phyloP scores from a whole-genome alignment of 2,888 invertebrate genomes.

The Caenorhabditis wallacei region DNA sequence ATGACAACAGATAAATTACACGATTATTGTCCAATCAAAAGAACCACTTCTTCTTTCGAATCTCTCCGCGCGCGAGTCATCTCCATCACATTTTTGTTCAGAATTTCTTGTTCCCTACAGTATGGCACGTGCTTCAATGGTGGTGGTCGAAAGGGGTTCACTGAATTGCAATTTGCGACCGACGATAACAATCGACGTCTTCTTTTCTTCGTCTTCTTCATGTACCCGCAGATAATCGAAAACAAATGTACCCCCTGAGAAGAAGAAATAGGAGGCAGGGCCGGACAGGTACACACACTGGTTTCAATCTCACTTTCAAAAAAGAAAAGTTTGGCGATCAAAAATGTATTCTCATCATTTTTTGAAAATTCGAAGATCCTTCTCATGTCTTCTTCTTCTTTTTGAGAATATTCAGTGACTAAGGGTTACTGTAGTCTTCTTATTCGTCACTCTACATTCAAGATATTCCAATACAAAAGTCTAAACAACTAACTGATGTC shows the following conservation, averaged over 20 bases:
- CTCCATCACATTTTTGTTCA: constrained; percentile 33
- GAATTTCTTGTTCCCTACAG: constrained; percentile 29
- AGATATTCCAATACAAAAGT: background rate
- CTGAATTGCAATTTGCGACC: constrained; percentile 29
- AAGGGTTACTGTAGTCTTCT: background rate
- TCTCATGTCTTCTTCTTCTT: background rate
- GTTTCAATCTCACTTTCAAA: constrained; percentile 25
- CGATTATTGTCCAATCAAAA: background rate
- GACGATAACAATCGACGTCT: constrained; percentile 37
- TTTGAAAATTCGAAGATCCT: background rate
- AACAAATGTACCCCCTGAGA: constrained; percentile 31
- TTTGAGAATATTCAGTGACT: constrained; percentile 1
- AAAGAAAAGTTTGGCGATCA: constrained; percentile 28
- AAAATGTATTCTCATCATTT: background rate
- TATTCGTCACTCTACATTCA: background rate
- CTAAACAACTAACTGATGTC: constrained; percentile 10
- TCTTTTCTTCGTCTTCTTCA: constrained; percentile 10
- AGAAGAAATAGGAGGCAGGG: background rate
- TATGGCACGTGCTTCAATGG: constrained; percentile 36
- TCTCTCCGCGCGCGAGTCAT: background rate
- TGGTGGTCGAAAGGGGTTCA: constrained; percentile 10
- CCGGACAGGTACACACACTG: background rate
- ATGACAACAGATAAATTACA: constrained; percentile 17
- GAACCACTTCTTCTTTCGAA: background rate
- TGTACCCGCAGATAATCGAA: constrained; percentile 50